These are phyloP conservation scores for Portevinia maculata DNA, from an alignment of 2,888 invertebrate genomes.

Conservation along the genomic window DNA sequence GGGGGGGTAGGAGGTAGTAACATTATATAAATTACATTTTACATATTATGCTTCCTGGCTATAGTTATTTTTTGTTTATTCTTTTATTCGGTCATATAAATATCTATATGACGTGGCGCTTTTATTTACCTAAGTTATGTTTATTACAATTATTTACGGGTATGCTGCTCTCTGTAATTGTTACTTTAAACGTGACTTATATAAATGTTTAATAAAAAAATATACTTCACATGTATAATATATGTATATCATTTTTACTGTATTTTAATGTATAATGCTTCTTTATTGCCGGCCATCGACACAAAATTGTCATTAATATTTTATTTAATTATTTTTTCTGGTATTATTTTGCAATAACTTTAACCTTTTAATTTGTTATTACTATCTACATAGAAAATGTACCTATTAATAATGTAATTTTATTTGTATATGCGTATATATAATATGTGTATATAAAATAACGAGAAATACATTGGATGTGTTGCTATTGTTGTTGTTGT, in stretches of 20 bases:
- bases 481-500: conserved; percentile 25
- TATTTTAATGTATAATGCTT: conserved; percentile 63
- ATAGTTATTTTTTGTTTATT: neutral
- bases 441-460: conserved; percentile 67
- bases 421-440: conserved; percentile 58
- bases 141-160: conserved; percentile 37
- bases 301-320: conserved; percentile 68
- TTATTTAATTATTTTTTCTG: conserved; percentile 12
- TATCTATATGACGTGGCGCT: conserved; percentile 8
- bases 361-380: conserved; percentile 59
- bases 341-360: conserved; percentile 38
- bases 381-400: conserved; percentile 72
- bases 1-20: conserved; percentile 20
- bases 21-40: conserved; percentile 50
- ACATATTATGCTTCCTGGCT: conserved; percentile 1
- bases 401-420: conserved; percentile 45
- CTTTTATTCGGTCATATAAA: neutral
- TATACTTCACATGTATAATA: conserved; percentile 66
- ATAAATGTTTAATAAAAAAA: conserved; percentile 73
- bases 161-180: conserved; percentile 57
- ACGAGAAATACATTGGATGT: conserved; percentile 70
- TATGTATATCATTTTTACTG: conserved; percentile 40
- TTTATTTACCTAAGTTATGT: conserved; percentile 30
- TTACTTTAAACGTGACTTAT: conserved; percentile 65
- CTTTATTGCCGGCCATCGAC: conserved; percentile 71